These are phyloP conservation scores for Barnardius zonarius DNA, from an alignment of 2,113 vertebrate species.

Conservation along the genomic window DNA sequence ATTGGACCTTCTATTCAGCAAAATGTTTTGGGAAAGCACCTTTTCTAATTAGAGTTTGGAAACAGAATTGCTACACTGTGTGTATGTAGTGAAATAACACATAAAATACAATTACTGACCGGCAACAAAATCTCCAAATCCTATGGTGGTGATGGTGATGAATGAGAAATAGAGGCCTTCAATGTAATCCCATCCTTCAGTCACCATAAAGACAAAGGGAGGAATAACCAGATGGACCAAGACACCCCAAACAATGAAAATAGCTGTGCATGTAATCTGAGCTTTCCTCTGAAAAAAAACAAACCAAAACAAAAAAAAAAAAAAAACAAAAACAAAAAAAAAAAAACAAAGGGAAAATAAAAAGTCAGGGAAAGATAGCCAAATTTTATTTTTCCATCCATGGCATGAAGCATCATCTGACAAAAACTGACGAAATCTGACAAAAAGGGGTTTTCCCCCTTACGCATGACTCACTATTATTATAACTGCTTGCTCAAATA, in stretches of 20 bases:
- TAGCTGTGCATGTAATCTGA: slow-evolving; percentile 93
- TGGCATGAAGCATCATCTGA: not conserved
- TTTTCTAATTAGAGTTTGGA: not conserved
- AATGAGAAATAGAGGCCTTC: slow-evolving; percentile 97
- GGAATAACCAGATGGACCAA: slow-evolving; percentile 93
- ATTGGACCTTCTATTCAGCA: not conserved
- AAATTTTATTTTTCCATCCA: not conserved
- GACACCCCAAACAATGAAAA: slow-evolving; percentile 94
- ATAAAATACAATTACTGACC: slow-evolving; percentile 73
- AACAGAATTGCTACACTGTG: not conserved
- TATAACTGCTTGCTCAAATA: not conserved
- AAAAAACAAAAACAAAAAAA: not conserved
- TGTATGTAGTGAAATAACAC: not conserved
- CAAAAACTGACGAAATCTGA: not conserved
- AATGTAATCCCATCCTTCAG: slow-evolving; percentile 93
- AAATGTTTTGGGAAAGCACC: not conserved
- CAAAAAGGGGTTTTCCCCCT: not conserved
- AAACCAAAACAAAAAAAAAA: not conserved
- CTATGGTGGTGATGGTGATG: slow-evolving; percentile 95
- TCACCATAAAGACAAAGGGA: slow-evolving; percentile 94
- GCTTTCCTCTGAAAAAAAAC: slow-evolving; percentile 84
- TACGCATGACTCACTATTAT: not conserved
- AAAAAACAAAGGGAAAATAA: not conserved
- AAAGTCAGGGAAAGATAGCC: not conserved
- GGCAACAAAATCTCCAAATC: slow-evolving; percentile 95